phyloP scores from a whole-genome alignment of 2,888 invertebrate genomes.

The Eurytoma adleriae region DNA sequence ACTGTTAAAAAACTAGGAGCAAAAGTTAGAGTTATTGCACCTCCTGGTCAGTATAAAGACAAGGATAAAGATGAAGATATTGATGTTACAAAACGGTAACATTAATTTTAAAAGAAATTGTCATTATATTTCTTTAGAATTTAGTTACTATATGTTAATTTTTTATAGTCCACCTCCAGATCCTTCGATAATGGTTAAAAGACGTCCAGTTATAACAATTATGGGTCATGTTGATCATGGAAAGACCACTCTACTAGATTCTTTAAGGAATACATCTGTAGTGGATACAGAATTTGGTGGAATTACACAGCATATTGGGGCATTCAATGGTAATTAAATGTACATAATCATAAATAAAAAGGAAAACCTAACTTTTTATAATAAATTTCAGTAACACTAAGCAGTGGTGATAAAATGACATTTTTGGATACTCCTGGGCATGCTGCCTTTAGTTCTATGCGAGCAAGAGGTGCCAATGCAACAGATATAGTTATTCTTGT shows the following conservation, averaged over 20 bases:
- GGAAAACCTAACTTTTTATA: no score
- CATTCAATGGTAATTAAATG: conserved; percentile 85
- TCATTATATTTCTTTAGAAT: conserved; percentile 40
- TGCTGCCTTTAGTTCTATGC: conserved; percentile 96
- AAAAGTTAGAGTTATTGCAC: conserved; percentile 78
- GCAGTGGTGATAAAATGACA: conserved; percentile 88
- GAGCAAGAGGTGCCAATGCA: conserved; percentile 93
- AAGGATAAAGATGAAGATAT: conserved; percentile 72
- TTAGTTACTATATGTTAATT: conserved; percentile 12
- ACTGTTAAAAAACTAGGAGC: conserved; percentile 84
- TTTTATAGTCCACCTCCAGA: conserved; percentile 80
- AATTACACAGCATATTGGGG: conserved; percentile 99
- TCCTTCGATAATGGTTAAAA: conserved; percentile 81
- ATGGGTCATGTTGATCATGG: conserved; percentile 99
- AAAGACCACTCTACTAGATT: conserved; percentile 96
- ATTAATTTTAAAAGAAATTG: conserved; percentile 51
- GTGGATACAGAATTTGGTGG: conserved; percentile 97
- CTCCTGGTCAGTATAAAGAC: conserved; percentile 65
- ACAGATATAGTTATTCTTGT: conserved; percentile 97
- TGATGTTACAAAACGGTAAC: conserved; percentile 67
- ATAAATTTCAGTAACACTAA: conserved; percentile 78
- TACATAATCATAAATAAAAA: background rate
- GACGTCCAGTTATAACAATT: conserved; percentile 97
- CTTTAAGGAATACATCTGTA: conserved; percentile 89
- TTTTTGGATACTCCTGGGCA: conserved; percentile 99